Conservation (phyloP, 2,888 invertebrate genomes). For the Leptinotarsa haldemani region DNA sequence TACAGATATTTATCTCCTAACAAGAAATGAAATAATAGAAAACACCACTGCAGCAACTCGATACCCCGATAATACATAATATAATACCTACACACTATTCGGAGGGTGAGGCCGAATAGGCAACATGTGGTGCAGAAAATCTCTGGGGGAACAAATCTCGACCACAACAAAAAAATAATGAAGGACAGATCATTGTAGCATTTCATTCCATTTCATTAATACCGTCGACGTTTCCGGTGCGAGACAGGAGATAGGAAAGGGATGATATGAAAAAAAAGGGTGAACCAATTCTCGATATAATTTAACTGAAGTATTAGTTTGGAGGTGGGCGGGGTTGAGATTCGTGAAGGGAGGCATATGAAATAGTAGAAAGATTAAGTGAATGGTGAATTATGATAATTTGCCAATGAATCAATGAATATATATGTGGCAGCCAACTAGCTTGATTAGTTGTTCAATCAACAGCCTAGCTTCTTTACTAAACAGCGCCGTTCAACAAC, state of each 20-base stretch:
- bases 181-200: constrained; percentile 33
- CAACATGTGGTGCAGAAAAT: constrained; percentile 43
- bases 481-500: too few relatives aligned
- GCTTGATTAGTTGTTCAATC: too few relatives aligned
- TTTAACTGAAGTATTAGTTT: constrained; percentile 13
- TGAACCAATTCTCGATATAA: not conserved
- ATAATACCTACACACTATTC: constrained; percentile 26
- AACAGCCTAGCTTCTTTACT: too few relatives aligned
- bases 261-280: not conserved
- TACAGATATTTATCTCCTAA: constrained; percentile 16
- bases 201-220: constrained; percentile 38
- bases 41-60: constrained; percentile 15
- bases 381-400: too few relatives aligned
- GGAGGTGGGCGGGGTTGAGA: not conserved
- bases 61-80: constrained; percentile 12
- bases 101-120: constrained; percentile 40
- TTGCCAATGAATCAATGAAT: too few relatives aligned
- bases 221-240: constrained; percentile 38
- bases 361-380: too few relatives aligned
- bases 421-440: too few relatives aligned
- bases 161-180: constrained; percentile 22
- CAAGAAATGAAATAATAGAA: constrained; percentile 10
- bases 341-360: not conserved
- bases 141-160: constrained; percentile 35
- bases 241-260: constrained; percentile 2